Base-by-base conservation (phyloP, 2,888 invertebrate genomes). In the Tholera decimalis region DNA sequence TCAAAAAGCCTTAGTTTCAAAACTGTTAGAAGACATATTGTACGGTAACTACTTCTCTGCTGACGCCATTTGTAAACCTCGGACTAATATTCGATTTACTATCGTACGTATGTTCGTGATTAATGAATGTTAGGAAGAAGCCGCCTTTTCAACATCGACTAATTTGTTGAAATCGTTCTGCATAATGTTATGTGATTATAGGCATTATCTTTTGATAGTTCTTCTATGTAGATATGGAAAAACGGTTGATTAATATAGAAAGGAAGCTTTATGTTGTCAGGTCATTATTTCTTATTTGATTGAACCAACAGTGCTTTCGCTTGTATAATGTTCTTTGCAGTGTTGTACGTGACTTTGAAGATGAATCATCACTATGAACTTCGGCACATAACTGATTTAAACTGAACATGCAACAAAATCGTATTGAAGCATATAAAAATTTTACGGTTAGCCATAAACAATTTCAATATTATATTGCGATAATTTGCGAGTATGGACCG, bases 401-500 rank as follows among this genome's bases (percentile, higher is more conserved):
- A 39, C 35, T 53, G 44, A 26, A 50, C 76, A 72, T 67, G 69
- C 77, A 79, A 65, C 74, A 51, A 68, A 76, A 78, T 68, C 60
- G 69, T 72, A 75, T 82, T 73, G 80, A 80, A 80, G 82, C 76
- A 82, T 82, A 78, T 64, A 80, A 61, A 65, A 72, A 82, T 82
- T 80, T 82, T 63, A 80, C 68, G 71, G 69, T 70, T 44, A 46
- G 63, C 70, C 56, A 80, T 82, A 80, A 82, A 78, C 75, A 73
- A 66, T 82, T 82, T 79, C 80, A 80, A 84, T 80, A 82, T 84
- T 85, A 84, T 84, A 85, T 83, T 77, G 80, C 77, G 78, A 84
- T 88, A 86, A 82, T 89, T 89, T 81, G 88, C 89, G 79, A 83
- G 81, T 87, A 83, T 83, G 72, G 82, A 80, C 75, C 79, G 82